Percentiles rank a stretch among this genome's conserved stretches.
Conservation (phyloP, 2,113 vertebrate species). For the Rhinoptilus africanus region DNA sequence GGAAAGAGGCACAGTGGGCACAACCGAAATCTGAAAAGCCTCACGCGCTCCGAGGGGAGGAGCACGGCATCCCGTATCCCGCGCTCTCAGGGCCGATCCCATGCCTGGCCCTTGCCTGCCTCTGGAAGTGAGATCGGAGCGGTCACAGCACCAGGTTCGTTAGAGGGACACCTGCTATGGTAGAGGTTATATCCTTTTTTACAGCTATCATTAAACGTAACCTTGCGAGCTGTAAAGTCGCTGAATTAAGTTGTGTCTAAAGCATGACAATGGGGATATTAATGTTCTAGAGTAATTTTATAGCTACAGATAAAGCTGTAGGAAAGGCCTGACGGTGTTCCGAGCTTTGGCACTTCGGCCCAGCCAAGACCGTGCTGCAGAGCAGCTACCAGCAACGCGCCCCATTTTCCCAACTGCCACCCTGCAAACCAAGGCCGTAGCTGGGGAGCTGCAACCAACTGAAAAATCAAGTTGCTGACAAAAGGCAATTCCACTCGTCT, state of each 20-base stretch:
- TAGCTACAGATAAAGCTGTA: neutral
- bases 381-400: accelerated
- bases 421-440: neutral
- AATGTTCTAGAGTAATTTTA: neutral
- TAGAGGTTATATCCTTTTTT: neutral
- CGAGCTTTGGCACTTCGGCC: neutral
- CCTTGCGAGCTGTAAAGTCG: neutral
- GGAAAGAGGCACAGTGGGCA: neutral
- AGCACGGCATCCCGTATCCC: neutral
- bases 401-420: neutral
- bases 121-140: neutral
- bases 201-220: neutral
- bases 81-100: accelerated
- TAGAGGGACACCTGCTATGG: neutral
- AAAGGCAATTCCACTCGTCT: neutral
- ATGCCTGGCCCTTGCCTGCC: neutral
- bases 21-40: neutral
- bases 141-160: neutral
- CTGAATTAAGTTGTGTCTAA: neutral
- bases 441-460: neutral
- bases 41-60: neutral
- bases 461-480: neutral
- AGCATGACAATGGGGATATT: neutral
- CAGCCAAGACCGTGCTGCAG: neutral
- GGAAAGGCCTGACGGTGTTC: neutral